Base-by-base conservation (phyloP, 2,797 vertebrate species). In the Triplophysa yarkandensis region DNA sequence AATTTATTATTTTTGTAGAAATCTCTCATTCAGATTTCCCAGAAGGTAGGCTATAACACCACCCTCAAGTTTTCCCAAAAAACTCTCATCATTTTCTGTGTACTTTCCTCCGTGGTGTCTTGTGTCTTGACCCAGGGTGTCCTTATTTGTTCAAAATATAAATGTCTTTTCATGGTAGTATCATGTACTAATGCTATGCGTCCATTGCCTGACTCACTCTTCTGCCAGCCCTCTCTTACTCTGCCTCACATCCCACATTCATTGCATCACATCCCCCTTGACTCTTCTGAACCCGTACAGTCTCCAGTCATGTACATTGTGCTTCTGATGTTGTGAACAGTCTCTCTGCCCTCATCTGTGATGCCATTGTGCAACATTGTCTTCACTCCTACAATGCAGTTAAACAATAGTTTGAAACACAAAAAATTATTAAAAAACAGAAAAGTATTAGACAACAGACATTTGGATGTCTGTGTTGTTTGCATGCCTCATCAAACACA, bases 11-110 rank as follows among this genome's bases (percentile, higher is more conserved):
- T 87, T 89, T 92, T 92, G 82, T 94, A 94, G 93, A 94, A 94
- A 94, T 94, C 91, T 94, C 90, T 94, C 93, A 90, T 92, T 94
- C 91, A 92, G 93, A 91, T 93, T 94, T 92, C 89, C 92, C 89
- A 93, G 92, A 94, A 94, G 93, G 93, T 94, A 93, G 93, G 93
- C 90, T 87, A 90, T 84, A 83, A 83, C 67, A 74, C 34, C 27
- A 74, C 64, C 66, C 54, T 79, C 46, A 50, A 75, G 32, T 74
- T 69, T 68, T 77, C 36, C 48, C 23, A 39, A 69, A 74, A 69
- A 25, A n/a, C 16, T 68, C 21, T 75, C 19, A 30, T 57, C 27
- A 54, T 68, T 61, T 64, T 64, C 68, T 78, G 72, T 78, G 68
- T 58, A 77, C 30, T 76, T 75, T 39, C 55, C 79, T 68, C 57